phyloP scores from a whole-genome alignment of 1,140 invertebrate genomes.

The Drosophila nasuta region DNA sequence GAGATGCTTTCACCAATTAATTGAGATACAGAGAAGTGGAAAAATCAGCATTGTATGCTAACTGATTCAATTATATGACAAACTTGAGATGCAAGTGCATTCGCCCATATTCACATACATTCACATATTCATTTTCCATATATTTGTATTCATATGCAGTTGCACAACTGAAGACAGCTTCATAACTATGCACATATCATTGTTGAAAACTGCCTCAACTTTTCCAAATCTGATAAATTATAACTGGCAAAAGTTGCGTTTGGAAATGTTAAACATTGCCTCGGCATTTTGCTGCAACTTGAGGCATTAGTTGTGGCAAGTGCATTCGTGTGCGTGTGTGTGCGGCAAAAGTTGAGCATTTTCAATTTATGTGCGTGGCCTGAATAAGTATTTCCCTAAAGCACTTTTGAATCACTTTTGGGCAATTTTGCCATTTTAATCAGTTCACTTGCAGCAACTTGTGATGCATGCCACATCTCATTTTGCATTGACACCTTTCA shows the following conservation, averaged over 20 bases:
- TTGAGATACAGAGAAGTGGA: background rate
- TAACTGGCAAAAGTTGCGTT: conserved; percentile 48
- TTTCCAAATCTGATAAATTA: conserved; percentile 74
- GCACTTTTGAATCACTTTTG: conserved; percentile 59
- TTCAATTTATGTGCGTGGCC: conserved; percentile 68
- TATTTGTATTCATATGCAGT: conserved; percentile 21
- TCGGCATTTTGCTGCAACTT: background rate
- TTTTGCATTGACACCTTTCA: conserved; percentile 1
- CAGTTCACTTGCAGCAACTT: conserved; percentile 63
- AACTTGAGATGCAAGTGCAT: background rate
- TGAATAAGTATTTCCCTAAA: conserved; percentile 47
- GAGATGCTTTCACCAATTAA: background rate
- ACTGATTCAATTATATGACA: conserved; percentile 18
- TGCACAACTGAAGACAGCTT: conserved; percentile 10
- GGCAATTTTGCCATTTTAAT: conserved; percentile 61
- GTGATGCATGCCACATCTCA: conserved; percentile 50
- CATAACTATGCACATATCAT: conserved; percentile 66
- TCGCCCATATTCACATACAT: background rate
- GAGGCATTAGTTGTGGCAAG: conserved; percentile 4
- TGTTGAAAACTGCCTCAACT: conserved; percentile 65
- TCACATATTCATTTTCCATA: no score
- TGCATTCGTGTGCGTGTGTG: background rate
- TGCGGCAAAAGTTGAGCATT: conserved; percentile 63
- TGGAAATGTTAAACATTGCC: conserved; percentile 12
- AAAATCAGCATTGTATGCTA: background rate